phyloP scores from a whole-genome alignment of 1,140 invertebrate species.

The Rhynchophorus ferrugineus region DNA sequence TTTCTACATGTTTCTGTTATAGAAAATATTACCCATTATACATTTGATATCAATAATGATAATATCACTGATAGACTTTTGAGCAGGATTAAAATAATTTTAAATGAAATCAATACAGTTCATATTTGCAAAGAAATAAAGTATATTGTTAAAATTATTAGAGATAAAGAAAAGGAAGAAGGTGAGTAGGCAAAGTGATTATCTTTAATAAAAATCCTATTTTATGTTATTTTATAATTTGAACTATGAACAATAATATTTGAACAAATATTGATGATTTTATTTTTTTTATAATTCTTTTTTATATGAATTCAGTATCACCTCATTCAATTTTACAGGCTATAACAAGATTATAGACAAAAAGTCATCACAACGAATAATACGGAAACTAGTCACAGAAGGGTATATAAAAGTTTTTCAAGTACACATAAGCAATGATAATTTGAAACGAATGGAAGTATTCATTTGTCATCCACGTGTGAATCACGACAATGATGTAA shows the following conservation, averaged over 20 bases:
- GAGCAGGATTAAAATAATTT: constrained; percentile 52
- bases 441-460: constrained; percentile 43
- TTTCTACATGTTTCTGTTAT: constrained; percentile 4
- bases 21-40: constrained; percentile 9
- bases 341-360: constrained; percentile 52
- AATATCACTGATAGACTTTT: constrained; percentile 39
- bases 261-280: too few species aligned
- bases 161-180: constrained; percentile 17
- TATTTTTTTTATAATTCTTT: too few species aligned
- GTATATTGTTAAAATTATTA: constrained; percentile 51
- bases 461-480: constrained; percentile 54
- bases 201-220: neutral
- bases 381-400: constrained; percentile 49
- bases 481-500: constrained; percentile 44
- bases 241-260: too few species aligned
- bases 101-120: constrained; percentile 50
- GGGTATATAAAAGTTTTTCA: constrained; percentile 54
- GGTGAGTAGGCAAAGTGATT: neutral
- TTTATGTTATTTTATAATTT: too few species aligned
- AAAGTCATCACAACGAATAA: constrained; percentile 51
- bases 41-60: neutral
- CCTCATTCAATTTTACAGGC: constrained; percentile 42
- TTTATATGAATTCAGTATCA: too few species aligned
- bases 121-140: too few species aligned
- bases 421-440: constrained; percentile 45